Base-by-base conservation (phyloP, 1,140 invertebrate species). In the Rhagoletis zephyria region DNA sequence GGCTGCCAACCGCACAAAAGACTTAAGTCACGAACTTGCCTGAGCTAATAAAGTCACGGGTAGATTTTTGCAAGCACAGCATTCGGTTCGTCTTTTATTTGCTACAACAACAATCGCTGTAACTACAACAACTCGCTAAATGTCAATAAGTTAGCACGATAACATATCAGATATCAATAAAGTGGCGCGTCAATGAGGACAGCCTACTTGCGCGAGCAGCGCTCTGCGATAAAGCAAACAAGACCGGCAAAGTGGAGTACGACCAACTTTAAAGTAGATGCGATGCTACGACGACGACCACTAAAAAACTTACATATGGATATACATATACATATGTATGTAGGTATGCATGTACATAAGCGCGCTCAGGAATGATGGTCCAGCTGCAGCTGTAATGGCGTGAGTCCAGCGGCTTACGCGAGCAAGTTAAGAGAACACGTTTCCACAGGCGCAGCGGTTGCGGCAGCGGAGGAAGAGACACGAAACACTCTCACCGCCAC, bases 401-500 rank as follows among this genome's bases (percentile, higher is more conserved):
- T 12, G 74, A 51, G 70, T 56, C 45, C 74, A 16, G 3, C 48
- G 74, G 19, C n/a, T 81, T 4, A 48, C 51, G 74, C 74, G 56
- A 81, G 16, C 74, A 81, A 30, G n/a, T 81, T 81, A 45, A 30
- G 30, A 81, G 74, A 81, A 81, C 74, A 81, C 48, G 74, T 81
- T 81, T 81, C 19, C 9, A 10, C 48, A 48, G 5, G 9, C 16
- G 74, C 51, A 56, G 51, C 51, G 74, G 14, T 19, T 45, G 74
- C 51, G 51, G 51, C 51, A 56, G 30, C 30, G 70, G 42, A 30
- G 74, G 2, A 3, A 81, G 16, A 56, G 19, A 51, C 74, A 48
- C 45, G n/a, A 81, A 30, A 56, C 74, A 81, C 74, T 81, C 74
- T 81, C 74, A 81, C 74, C 74, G 74, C 74, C 74, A 81, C 74